phyloP scores from a whole-genome alignment of 2,113 vertebrate genomes.

The Gobiocypris rarus region DNA sequence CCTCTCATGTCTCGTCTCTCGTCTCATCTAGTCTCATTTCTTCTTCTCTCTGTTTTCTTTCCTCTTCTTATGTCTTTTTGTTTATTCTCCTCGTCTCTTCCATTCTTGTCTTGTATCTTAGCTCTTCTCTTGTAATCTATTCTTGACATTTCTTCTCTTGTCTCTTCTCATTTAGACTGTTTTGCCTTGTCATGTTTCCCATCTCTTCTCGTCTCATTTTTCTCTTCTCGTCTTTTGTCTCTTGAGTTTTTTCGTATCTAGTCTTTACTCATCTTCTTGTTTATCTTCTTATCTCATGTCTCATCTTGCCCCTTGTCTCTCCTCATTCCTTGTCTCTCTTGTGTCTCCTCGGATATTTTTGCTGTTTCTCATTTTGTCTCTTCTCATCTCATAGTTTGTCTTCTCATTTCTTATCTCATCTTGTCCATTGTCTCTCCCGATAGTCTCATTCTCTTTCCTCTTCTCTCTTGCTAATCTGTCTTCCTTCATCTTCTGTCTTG shows the following conservation, averaged over 20 bases:
- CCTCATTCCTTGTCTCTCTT: too few relatives aligned
- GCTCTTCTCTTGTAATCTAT: too few relatives aligned
- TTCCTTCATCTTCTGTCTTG: not conserved
- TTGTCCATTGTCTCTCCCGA: not conserved
- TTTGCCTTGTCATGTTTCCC: not conserved
- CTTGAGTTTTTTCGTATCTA: too few relatives aligned
- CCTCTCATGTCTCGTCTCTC: not conserved
- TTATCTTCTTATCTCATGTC: too few relatives aligned
- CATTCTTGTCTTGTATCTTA: not conserved
- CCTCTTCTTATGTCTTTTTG: not conserved
- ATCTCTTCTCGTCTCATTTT: not conserved
- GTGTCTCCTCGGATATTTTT: too few relatives aligned
- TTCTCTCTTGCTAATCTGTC: not conserved
- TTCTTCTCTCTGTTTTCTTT: not conserved
- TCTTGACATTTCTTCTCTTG: not conserved
- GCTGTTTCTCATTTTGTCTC: not conserved
- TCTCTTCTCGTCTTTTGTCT: too few relatives aligned
- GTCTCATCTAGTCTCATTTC: not conserved
- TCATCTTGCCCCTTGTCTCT: too few relatives aligned
- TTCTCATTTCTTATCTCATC: not conserved
- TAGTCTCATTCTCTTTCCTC: not conserved
- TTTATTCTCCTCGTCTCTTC: not conserved
- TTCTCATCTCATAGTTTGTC: not conserved
- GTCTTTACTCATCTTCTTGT: too few relatives aligned
- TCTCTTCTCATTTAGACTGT: not conserved